A percentile compares a stretch with the other conserved stretches of the same genome.
phyloP scores from a whole-genome alignment of 2,888 invertebrate species.

The Mantis religiosa region DNA sequence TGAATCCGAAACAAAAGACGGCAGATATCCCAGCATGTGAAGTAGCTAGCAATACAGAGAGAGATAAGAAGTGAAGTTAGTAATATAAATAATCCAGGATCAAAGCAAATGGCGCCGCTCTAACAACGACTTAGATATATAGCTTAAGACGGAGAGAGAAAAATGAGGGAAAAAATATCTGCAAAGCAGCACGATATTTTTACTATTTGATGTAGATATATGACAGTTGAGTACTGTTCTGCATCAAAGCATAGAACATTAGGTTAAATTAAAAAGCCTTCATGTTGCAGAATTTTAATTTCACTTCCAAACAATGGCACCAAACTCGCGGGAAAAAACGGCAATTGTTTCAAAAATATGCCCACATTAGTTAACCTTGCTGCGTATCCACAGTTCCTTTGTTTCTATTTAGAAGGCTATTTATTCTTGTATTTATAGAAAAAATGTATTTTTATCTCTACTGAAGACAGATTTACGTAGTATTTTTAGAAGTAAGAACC shows the following conservation, averaged over 20 bases:
- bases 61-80: neutral
- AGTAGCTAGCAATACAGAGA: neutral
- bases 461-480: too few species aligned
- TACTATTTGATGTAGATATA: neutral
- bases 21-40: neutral
- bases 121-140: neutral
- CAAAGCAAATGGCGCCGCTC: neutral
- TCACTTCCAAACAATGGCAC: neutral
- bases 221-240: neutral
- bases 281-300: neutral
- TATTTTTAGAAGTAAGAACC: too few species aligned
- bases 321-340: neutral
- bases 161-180: neutral
- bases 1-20: neutral
- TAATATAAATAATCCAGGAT: slow-evolving; percentile 8
- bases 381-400: neutral
- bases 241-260: neutral
- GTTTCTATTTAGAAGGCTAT: neutral
- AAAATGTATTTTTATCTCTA: too few species aligned
- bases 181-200: neutral
- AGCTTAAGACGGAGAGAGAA: neutral
- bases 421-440: neutral
- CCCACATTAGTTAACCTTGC: neutral
- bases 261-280: neutral
- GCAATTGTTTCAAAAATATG: neutral